These are phyloP conservation scores for Melanostoma mellinum DNA, from an alignment of 2,888 invertebrate species.

Conservation along the genomic window DNA sequence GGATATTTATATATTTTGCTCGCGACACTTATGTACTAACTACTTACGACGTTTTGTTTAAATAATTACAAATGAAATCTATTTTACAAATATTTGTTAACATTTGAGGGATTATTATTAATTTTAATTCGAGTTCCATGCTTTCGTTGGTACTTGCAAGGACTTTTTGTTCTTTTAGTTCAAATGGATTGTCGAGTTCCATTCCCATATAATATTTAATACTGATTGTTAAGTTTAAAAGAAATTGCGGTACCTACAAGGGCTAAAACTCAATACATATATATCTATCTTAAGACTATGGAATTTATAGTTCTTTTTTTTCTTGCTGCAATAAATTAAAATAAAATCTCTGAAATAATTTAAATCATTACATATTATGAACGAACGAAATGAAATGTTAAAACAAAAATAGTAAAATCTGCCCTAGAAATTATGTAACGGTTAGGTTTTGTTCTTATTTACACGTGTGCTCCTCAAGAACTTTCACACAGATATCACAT, in stretches of 20 bases:
- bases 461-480: conserved; percentile 92
- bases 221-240: conserved; percentile 56
- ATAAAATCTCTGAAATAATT: conserved; percentile 67
- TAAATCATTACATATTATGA: conserved; percentile 26
- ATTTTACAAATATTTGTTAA: conserved; percentile 60
- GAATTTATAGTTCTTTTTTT: conserved; percentile 54
- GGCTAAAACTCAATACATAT: conserved; percentile 42
- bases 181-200: conserved; percentile 16
- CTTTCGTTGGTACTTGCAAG: conserved; percentile 42
- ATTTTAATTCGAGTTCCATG: conserved; percentile 19
- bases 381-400: conserved; percentile 40
- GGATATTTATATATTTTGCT: conserved; percentile 13
- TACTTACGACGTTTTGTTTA: conserved; percentile 30
- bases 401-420: conserved; percentile 42
- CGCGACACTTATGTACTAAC: conserved; percentile 41
- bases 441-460: conserved; percentile 84
- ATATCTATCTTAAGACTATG: conserved; percentile 52
- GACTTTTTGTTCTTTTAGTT: neutral
- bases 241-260: conserved; percentile 18
- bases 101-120: conserved; percentile 13
- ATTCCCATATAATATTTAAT: conserved; percentile 37
- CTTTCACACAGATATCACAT: conserved; percentile 92
- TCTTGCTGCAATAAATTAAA: conserved; percentile 27
- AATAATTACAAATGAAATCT: conserved; percentile 59
- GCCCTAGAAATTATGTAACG: conserved; percentile 48